Percentiles rank a stretch among this genome's conserved stretches.
Evolutionary conservation across 2,888 invertebrate genomes (phyloP).

Genomic region (Phaedon cochleariae): DNA sequence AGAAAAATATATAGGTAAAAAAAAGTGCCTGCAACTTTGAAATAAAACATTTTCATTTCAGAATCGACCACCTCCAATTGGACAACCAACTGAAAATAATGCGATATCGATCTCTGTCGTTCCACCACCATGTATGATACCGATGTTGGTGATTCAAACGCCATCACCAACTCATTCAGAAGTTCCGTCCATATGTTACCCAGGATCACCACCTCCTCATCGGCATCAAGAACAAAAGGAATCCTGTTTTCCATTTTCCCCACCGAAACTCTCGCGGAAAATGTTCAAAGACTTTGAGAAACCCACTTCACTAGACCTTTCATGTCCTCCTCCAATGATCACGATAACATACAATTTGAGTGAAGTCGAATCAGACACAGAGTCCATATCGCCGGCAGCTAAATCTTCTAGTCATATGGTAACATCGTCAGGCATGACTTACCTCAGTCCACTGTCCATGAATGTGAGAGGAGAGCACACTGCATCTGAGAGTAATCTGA

Average conservation of each 20-base stretch:
- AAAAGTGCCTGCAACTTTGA: no score
- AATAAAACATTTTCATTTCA: no score
- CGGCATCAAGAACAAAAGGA: constrained; percentile 50
- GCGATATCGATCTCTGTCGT: constrained; percentile 42
- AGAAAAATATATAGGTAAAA: no score
- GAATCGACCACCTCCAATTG: constrained; percentile 66
- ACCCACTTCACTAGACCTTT: constrained; percentile 69
- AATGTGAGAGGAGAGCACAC: constrained; percentile 76
- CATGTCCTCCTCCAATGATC: constrained; percentile 73
- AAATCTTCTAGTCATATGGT: constrained; percentile 59
- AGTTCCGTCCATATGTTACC: constrained; percentile 61
- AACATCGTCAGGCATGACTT: constrained; percentile 70
- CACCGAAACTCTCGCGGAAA: constrained; percentile 57
- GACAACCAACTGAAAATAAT: constrained; percentile 54
- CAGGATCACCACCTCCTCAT: constrained; percentile 67
- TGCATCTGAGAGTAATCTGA: constrained; percentile 83
- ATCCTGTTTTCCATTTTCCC: constrained; percentile 53
- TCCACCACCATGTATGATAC: constrained; percentile 68
- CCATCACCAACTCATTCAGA: constrained; percentile 73
- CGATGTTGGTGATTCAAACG: constrained; percentile 72
- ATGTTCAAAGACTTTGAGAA: constrained; percentile 72
- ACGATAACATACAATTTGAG: constrained; percentile 80
- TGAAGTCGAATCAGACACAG: constrained; percentile 78
- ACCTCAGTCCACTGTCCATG: constrained; percentile 81
- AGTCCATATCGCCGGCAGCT: constrained; percentile 71